These are phyloP conservation scores for Myiagra hebetior DNA, from an alignment of 2,113 vertebrate species.

Conservation along the genomic window DNA sequence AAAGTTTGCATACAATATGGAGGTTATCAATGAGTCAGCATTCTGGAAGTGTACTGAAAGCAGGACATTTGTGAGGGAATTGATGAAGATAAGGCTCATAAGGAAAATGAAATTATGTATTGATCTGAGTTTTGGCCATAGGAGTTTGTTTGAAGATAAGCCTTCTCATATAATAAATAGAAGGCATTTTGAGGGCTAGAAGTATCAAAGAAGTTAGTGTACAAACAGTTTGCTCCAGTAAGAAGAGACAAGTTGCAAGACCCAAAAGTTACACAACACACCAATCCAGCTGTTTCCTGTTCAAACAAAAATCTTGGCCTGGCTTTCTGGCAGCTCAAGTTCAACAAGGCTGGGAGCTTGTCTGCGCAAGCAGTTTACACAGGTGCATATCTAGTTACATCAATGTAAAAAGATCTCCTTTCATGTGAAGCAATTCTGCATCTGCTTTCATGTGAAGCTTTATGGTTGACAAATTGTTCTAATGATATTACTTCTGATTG, in stretches of 20 bases:
- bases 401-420: slow-evolving; percentile 53
- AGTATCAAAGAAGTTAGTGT: neutral
- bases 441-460: slow-evolving; percentile 35
- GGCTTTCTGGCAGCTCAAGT: slow-evolving; percentile 44
- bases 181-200: neutral
- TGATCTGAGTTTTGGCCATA: neutral
- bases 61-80: neutral
- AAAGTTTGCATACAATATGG: neutral
- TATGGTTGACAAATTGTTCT: slow-evolving; percentile 43
- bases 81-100: neutral
- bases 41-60: neutral
- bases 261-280: slow-evolving; percentile 24
- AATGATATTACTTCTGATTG: neutral
- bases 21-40: neutral
- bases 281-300: slow-evolving; percentile 55
- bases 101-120: neutral
- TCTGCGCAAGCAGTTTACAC: slow-evolving; percentile 66
- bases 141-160: neutral
- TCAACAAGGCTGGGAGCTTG: slow-evolving; percentile 43
- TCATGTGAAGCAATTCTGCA: slow-evolving; percentile 38
- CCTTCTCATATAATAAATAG: neutral
- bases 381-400: slow-evolving; percentile 60
- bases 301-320: slow-evolving; percentile 56
- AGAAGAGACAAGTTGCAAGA: neutral
- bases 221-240: neutral